Evolutionary conservation across 2,113 vertebrate species (phyloP).

Genomic region (Pyxicephalus adspersus): DNA sequence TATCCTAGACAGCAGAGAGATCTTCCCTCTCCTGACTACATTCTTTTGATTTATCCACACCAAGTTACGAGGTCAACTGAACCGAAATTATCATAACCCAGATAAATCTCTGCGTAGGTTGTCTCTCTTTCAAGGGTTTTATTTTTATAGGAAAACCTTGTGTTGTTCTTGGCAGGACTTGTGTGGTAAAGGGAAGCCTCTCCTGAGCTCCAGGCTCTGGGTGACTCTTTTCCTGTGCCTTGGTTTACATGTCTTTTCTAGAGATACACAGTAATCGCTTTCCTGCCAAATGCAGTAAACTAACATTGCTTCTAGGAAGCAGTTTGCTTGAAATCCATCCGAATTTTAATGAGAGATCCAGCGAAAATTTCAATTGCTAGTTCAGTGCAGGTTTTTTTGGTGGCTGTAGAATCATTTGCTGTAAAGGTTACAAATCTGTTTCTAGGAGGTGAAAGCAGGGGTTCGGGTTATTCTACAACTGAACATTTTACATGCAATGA

Average conservation of each 20-base stretch:
- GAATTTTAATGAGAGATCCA: background rate
- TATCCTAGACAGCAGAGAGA: slow-evolving; percentile 38
- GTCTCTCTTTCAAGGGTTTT: slow-evolving; percentile 60
- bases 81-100: slow-evolving; percentile 30
- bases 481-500: no score
- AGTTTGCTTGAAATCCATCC: background rate
- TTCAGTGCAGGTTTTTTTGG: no score
- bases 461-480: no score
- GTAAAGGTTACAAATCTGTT: no score
- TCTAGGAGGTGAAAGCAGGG: no score
- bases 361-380: no score
- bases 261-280: background rate
- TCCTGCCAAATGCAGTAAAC: background rate
- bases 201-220: slow-evolving; percentile 36
- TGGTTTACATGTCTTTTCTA: slow-evolving; percentile 45
- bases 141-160: slow-evolving; percentile 64
- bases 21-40: slow-evolving; percentile 13
- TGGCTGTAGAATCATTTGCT: no score
- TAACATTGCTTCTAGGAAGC: background rate
- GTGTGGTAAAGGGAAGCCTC: slow-evolving; percentile 58
- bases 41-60: slow-evolving; percentile 13
- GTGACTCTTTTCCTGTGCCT: slow-evolving; percentile 13
- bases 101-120: slow-evolving; percentile 47
- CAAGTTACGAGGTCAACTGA: slow-evolving; percentile 33
- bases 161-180: slow-evolving; percentile 65